phyloP scores from a whole-genome alignment of 1,140 invertebrate species.

The Drosophila mojavensis region DNA sequence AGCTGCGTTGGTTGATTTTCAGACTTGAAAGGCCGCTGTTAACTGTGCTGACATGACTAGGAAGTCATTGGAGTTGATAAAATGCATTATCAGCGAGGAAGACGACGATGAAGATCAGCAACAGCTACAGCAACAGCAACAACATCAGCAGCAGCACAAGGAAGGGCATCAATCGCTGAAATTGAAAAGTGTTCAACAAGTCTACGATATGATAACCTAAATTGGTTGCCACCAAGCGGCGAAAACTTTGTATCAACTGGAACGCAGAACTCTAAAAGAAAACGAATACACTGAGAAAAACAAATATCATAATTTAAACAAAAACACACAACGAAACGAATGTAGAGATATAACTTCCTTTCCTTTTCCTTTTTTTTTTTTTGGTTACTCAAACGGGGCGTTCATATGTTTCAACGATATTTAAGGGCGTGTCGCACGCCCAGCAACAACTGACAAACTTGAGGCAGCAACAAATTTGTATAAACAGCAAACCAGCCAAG shows the following conservation, averaged over 20 bases:
- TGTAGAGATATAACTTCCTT: constrained; percentile 42
- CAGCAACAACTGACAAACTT: constrained; percentile 48
- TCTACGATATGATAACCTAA: constrained; percentile 83
- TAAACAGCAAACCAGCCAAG: constrained; percentile 21
- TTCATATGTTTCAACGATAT: constrained; percentile 73
- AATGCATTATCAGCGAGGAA: constrained; percentile 83
- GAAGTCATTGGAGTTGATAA: constrained; percentile 73
- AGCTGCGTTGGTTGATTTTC: constrained; percentile 18
- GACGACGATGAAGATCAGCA: constrained; percentile 83
- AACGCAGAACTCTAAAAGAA: constrained; percentile 33
- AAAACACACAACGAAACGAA: constrained; percentile 57
- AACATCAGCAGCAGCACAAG: constrained; percentile 51
- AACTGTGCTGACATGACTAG: constrained; percentile 66
- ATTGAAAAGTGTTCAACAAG: constrained; percentile 81
- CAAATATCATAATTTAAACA: constrained; percentile 15
- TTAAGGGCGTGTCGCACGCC: constrained; percentile 64
- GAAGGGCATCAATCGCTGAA: constrained; percentile 42
- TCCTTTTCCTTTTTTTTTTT: constrained; percentile 1
- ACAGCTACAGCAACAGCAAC: constrained; percentile 57
- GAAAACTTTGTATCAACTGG: constrained; percentile 32
- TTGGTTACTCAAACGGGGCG: constrained; percentile 46
- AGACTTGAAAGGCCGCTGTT: not conserved
- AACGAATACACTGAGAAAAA: constrained; percentile 16
- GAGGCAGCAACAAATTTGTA: constrained; percentile 35
- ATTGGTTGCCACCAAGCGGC: constrained; percentile 57